Conservation (phyloP, 2,888 invertebrate species). For the Lithophane semibrunnea region DNA sequence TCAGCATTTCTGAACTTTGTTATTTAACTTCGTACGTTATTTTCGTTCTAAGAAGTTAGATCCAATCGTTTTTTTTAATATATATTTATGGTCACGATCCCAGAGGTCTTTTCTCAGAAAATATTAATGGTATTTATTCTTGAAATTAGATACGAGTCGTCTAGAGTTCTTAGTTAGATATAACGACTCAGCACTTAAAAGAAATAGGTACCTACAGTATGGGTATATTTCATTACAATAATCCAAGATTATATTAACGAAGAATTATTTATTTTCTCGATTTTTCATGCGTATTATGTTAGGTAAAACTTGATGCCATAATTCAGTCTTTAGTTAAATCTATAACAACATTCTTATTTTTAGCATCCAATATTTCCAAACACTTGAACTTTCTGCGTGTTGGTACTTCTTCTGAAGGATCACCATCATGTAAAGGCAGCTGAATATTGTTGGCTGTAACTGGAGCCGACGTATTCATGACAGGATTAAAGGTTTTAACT, state of each 20-base stretch:
- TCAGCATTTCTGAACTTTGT: background rate
- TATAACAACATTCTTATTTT: slow-evolving; percentile 49
- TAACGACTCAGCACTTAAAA: background rate
- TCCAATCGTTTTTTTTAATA: background rate
- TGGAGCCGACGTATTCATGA: background rate
- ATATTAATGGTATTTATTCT: background rate
- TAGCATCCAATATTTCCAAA: slow-evolving; percentile 60
- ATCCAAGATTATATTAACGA: background rate
- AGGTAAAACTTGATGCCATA: background rate
- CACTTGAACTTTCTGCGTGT: slow-evolving; percentile 59
- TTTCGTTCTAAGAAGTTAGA: background rate
- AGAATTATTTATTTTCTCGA: slow-evolving; percentile 7
- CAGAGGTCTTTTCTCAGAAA: background rate
- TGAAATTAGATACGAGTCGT: background rate
- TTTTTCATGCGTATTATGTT: background rate
- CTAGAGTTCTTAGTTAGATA: background rate
- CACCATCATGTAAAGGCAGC: background rate
- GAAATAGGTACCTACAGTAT: background rate
- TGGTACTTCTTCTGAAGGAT: background rate
- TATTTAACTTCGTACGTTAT: slow-evolving; percentile 1
- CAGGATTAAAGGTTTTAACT: slow-evolving; percentile 13
- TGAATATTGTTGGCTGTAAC: background rate
- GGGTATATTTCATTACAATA: background rate
- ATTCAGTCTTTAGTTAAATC: slow-evolving; percentile 60
- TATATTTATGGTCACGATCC: background rate